These are phyloP conservation scores for Chelon labrosus DNA, from an alignment of 2,797 vertebrate species.

Conservation along the genomic window DNA sequence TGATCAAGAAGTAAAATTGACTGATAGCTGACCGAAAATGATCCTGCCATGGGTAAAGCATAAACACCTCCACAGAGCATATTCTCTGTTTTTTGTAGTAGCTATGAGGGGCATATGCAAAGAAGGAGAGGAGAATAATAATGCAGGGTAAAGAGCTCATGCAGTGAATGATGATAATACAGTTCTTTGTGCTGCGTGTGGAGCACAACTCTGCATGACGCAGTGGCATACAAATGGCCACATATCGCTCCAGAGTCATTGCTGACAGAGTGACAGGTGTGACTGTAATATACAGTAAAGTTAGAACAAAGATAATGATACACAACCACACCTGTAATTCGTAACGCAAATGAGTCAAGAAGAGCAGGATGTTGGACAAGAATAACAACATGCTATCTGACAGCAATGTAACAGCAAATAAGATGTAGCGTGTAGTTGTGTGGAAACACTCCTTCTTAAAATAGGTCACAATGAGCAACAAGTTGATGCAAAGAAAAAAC, in stretches of 20 bases:
- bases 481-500: conserved; percentile 71
- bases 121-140: conserved; percentile 28
- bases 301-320: conserved; percentile 8
- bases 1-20: conserved; percentile 64
- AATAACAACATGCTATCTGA: conserved; percentile 63
- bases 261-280: conserved; percentile 73
- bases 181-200: conserved; percentile 4
- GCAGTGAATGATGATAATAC: conserved; percentile 56
- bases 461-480: conserved; percentile 63
- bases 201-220: conserved; percentile 67
- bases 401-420: conserved; percentile 71
- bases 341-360: not conserved
- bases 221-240: conserved; percentile 77
- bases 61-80: conserved; percentile 43
- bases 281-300: conserved; percentile 1
- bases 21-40: conserved; percentile 39
- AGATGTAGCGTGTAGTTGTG: conserved; percentile 71
- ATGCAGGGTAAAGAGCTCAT: conserved; percentile 53
- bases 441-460: conserved; percentile 59
- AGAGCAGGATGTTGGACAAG: conserved; percentile 39
- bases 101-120: not conserved
- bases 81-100: not conserved
- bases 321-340: conserved; percentile 44
- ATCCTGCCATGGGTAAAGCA: conserved; percentile 41
- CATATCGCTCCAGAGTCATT: conserved; percentile 78